These are phyloP conservation scores for Lateolabrax maculatus DNA, from an alignment of 2,797 vertebrate genomes.

Conservation along the genomic window DNA sequence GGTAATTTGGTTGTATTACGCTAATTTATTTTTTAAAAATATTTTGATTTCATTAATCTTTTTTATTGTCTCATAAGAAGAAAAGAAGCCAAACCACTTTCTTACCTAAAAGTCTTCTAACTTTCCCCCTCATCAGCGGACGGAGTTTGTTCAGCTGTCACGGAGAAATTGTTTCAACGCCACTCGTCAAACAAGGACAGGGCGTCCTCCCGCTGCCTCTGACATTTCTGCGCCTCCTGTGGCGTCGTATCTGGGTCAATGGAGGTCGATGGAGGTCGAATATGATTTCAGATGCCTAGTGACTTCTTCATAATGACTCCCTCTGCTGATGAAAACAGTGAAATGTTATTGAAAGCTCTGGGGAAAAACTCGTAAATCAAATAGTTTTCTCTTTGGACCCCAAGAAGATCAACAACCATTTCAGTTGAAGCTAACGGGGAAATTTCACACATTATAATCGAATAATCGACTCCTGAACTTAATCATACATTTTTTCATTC, in stretches of 20 bases:
- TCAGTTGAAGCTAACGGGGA: no score
- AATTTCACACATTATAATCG: no score
- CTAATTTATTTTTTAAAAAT: no score
- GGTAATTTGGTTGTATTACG: no score
- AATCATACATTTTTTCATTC: no score
- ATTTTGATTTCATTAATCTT: no score
- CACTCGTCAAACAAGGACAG: slow-evolving; percentile 39
- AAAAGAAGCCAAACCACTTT: no score
- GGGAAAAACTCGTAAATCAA: not conserved
- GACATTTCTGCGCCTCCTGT: slow-evolving; percentile 60
- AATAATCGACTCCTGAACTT: no score
- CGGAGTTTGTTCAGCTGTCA: not conserved
- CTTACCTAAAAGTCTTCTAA: not conserved
- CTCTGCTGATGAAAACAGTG: not conserved
- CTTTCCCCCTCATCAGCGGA: not conserved
- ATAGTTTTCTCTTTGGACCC: no score
- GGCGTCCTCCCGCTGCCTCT: slow-evolving; percentile 41
- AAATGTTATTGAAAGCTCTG: not conserved
- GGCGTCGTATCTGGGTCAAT: slow-evolving; percentile 36
- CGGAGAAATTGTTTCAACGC: not conserved
- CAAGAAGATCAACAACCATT: no score
- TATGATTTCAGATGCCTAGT: slow-evolving; percentile 14
- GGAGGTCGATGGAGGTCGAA: slow-evolving; percentile 44
- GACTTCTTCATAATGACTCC: not conserved
- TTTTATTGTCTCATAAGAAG: no score